Base-by-base conservation (phyloP, 2,113 vertebrate species). In the Eulacestoma nigropectus region DNA sequence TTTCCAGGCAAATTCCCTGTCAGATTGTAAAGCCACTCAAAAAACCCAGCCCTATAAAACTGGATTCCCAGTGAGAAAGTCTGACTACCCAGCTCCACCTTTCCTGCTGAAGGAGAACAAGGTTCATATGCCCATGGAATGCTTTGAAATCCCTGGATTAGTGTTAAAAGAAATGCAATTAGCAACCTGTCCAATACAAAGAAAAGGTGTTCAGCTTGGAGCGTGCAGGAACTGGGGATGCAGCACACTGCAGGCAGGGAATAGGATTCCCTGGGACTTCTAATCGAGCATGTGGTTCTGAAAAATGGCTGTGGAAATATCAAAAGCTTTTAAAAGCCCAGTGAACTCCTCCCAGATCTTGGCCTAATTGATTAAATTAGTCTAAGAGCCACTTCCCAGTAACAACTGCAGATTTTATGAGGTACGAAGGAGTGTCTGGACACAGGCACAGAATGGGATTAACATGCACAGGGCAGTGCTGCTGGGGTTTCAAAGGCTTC, bases 321-420 rank as follows among this genome's bases (percentile, higher is more conserved):
- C 79, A 87, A 93, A 92, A 55, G 90, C 50, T 95, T 84, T 89
- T 41, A 81, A 77, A 84, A 90, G 56, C 80, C 30, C 11, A 27
- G 53, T 57, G 64, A 89, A 89, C 68, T 91, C 87, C 75, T 92
- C 70, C 79, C 35, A 63, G 55, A n/a, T 81, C 89, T 22, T 7
- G 76, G 72, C 33, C 91, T 95, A 92, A 97, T 78, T 95, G 89
- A 90, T 95, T 93, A 83, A 94, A 94, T 93, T 84, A 92, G 64
- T 63, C n/a, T 23, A 67, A 95, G 91, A 90, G 84, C 42, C 73
- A 67, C 82, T 84, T 92, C 68, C 64, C 91, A 78, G 76, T 41
- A 89, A 77, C 68, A 77, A 75, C 76, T 81, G 46, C 55, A 78
- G 89, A 16, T 50, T 92, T 96, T 85, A 93, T 21, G 83, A 87